Evolutionary conservation across 2,113 vertebrate genomes (phyloP), one percentile per base, ranked within the genome.

Genomic region (Peromyscus maniculatus): DNA sequence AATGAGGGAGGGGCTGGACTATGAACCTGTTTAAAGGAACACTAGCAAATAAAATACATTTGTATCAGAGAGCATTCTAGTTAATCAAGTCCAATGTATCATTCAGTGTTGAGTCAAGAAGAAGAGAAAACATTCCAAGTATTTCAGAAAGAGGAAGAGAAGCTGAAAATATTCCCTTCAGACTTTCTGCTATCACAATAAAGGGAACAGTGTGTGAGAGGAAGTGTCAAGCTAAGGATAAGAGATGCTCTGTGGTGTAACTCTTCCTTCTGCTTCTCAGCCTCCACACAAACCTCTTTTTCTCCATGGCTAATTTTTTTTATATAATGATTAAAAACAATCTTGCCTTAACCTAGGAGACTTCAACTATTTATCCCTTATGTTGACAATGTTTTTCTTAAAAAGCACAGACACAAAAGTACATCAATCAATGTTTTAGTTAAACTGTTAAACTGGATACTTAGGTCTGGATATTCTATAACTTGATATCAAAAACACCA

Each of bases 1-100:
- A 87, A 95, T 72, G 8, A 88, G 28, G 57, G 22, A 46, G 22
- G 28, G 46, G 46, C 46, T 93, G 55, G 75, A 93, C 77, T 71
- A 75, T 79, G 69, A 72, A 43, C 11, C 72, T 92, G 77, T 78
- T 94, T 94, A 91, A n/a, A 87, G 28, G 86, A 57, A 89, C 2
- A 93, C 74, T 66, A 89, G 36, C 39, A 91, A 84, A 92, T 80
- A 91, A 93, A 95, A 93, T 75, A 87, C 15, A 89, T 96, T 77
- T 87, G 52, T 28, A 78, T 91, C 67, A 86, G 17, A 94, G 82
- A 94, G 24, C 12, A 21, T 82, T 96, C 46, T 39, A 87, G 52
- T 96, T 74, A 94, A 87, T 91, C 46, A 93, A 57, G 11, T 91
- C 46, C 39, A 83, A 79, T 62, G 13, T 77, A 78, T 67, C n/a